These are phyloP conservation scores for Galeopterus variegatus DNA, from an alignment of 2,113 vertebrate species.

Conservation along the genomic window DNA sequence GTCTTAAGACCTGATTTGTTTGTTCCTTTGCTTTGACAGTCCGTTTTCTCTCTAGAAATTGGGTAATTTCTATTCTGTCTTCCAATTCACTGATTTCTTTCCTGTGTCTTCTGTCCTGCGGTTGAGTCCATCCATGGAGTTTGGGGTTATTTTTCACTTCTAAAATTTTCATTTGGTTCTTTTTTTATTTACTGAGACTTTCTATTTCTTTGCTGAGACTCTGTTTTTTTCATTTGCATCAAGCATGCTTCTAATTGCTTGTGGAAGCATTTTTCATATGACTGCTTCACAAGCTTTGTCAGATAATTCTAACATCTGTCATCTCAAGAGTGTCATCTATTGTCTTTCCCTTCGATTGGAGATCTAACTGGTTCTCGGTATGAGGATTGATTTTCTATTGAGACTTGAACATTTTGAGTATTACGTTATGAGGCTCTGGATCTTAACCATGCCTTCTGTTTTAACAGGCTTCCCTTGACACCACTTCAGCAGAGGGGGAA, in stretches of 20 bases:
- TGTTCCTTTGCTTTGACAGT: background rate
- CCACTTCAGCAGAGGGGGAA: background rate
- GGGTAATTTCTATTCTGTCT: background rate
- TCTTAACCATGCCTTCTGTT: background rate
- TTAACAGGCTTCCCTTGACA: background rate
- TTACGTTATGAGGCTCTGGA: background rate
- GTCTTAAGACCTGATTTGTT: background rate
- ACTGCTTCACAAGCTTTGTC: background rate
- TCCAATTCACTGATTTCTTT: background rate
- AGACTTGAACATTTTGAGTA: background rate
- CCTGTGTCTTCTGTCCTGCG: background rate
- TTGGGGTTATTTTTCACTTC: background rate
- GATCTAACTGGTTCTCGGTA: background rate
- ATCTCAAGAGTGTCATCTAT: background rate
- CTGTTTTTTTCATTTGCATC: background rate
- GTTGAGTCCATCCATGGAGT: background rate
- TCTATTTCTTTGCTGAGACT: background rate
- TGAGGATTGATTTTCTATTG: background rate
- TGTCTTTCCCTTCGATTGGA: background rate
- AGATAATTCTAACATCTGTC: background rate
- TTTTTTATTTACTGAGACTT: background rate
- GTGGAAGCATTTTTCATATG: background rate
- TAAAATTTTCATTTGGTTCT: background rate
- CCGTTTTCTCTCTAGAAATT: background rate
- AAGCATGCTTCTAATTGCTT: background rate